A percentile compares a stretch with the other conserved stretches of the same genome.
Conservation (phyloP, 2,888 invertebrate species). For the Sarcophaga caerulescens region DNA sequence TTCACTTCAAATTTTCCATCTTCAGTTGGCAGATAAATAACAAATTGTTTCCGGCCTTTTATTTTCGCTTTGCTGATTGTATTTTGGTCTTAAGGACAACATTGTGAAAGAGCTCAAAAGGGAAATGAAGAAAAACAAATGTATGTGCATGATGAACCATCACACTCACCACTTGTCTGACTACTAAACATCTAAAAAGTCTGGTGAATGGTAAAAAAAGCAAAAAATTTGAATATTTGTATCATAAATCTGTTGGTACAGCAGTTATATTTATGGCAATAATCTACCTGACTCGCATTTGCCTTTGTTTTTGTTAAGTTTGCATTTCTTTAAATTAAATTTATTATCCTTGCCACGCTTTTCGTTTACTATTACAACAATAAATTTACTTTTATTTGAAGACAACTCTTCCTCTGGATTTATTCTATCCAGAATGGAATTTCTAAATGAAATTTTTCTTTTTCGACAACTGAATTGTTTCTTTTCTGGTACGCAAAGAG, state of each 20-base stretch:
- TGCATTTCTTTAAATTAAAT: slow-evolving; percentile 23
- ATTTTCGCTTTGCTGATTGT: too few relatives aligned
- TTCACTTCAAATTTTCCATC: too few relatives aligned
- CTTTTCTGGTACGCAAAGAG: too few relatives aligned
- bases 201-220: too few relatives aligned
- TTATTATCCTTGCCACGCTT: slow-evolving; percentile 27
- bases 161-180: too few relatives aligned
- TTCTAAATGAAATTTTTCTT: slow-evolving; percentile 13
- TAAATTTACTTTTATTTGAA: slow-evolving; percentile 46
- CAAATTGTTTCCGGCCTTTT: too few relatives aligned
- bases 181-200: too few relatives aligned
- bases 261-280: slow-evolving; percentile 7
- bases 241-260: slow-evolving; percentile 45
- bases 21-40: too few relatives aligned
- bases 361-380: slow-evolving; percentile 8
- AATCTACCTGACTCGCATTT: slow-evolving; percentile 13
- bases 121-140: too few relatives aligned
- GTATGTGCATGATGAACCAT: too few relatives aligned
- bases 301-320: not conserved
- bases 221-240: slow-evolving; percentile 17
- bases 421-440: not conserved
- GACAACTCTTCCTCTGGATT: slow-evolving; percentile 18
- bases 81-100: too few relatives aligned
- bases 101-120: too few relatives aligned
- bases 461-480: not conserved